Evolutionary conservation across 2,797 vertebrate species (phyloP).

Genomic region (Mionectes olivaceus): DNA sequence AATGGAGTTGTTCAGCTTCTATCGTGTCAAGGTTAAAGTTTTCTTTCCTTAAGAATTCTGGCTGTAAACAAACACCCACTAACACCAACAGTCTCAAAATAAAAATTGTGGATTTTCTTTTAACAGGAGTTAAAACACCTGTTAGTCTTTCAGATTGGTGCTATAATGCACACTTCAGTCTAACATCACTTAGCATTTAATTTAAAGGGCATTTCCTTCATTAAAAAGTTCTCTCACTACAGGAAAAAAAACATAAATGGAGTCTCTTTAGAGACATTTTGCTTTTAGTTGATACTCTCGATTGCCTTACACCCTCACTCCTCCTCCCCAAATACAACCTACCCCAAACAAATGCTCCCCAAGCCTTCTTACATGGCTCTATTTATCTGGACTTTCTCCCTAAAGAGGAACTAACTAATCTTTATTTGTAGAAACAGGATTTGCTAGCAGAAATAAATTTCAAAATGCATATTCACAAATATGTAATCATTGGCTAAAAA

Average conservation of each 20-base stretch:
- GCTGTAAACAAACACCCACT: slow-evolving; percentile 53
- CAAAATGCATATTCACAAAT: not conserved
- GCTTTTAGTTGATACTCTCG: not conserved
- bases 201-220: slow-evolving; percentile 38
- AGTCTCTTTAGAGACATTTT: slow-evolving; percentile 2
- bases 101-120: not conserved
- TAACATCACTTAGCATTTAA: slow-evolving; percentile 33
- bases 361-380: not conserved
- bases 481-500: not conserved
- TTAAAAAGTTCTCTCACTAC: slow-evolving; percentile 32
- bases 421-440: not conserved
- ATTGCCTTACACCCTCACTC: not conserved
- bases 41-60: slow-evolving; percentile 38
- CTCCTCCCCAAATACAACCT: not conserved
- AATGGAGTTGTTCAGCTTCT: slow-evolving; percentile 47
- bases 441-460: not conserved
- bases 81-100: not conserved
- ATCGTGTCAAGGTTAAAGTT: slow-evolving; percentile 51
- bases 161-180: slow-evolving; percentile 20
- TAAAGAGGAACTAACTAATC: not conserved
- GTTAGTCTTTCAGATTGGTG: slow-evolving; percentile 44
- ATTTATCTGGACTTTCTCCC: not conserved
- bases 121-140: slow-evolving; percentile 64
- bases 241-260: slow-evolving; percentile 6
- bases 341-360: not conserved